Conservation (phyloP, 2,113 vertebrate species). For the Podarcis raffonei region DNA sequence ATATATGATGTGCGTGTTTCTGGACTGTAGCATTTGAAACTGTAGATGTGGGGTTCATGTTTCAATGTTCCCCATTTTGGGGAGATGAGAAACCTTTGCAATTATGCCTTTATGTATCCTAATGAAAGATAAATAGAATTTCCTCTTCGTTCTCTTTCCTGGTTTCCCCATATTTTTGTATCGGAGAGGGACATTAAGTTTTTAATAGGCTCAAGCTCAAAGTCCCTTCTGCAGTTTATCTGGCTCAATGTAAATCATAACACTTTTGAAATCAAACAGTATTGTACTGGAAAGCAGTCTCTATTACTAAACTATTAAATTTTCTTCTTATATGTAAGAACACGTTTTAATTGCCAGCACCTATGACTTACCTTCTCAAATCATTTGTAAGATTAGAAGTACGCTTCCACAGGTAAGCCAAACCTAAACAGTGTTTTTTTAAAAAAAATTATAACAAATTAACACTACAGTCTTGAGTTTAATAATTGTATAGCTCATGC, state of each 20-base stretch:
- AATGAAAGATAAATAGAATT: too few relatives aligned
- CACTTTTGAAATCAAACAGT: neutral
- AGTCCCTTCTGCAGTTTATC: neutral
- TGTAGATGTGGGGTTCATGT: neutral
- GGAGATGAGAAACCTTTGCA: too few relatives aligned
- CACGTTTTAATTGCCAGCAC: slow-evolving; percentile 28
- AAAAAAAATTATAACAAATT: neutral
- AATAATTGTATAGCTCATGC: neutral
- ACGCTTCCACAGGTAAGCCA: slow-evolving; percentile 32
- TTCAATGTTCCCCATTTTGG: neutral
- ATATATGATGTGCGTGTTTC: too few relatives aligned
- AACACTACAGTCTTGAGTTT: neutral
- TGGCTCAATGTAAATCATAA: slow-evolving; percentile 13
- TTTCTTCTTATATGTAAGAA: slow-evolving; percentile 16
- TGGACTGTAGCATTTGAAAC: neutral
- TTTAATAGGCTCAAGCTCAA: neutral
- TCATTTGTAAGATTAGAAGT: slow-evolving; percentile 32
- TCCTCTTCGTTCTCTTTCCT: too few relatives aligned
- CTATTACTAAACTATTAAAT: slow-evolving; percentile 13
- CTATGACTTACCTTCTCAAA: slow-evolving; percentile 8
- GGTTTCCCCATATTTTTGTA: too few relatives aligned
- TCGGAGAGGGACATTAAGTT: too few relatives aligned
- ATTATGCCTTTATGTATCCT: too few relatives aligned
- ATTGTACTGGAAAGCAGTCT: neutral
- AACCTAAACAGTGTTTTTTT: slow-evolving; percentile 1